These are phyloP conservation scores for Hypsopygia costalis DNA, from an alignment of 2,888 invertebrate genomes.

Conservation along the genomic window DNA sequence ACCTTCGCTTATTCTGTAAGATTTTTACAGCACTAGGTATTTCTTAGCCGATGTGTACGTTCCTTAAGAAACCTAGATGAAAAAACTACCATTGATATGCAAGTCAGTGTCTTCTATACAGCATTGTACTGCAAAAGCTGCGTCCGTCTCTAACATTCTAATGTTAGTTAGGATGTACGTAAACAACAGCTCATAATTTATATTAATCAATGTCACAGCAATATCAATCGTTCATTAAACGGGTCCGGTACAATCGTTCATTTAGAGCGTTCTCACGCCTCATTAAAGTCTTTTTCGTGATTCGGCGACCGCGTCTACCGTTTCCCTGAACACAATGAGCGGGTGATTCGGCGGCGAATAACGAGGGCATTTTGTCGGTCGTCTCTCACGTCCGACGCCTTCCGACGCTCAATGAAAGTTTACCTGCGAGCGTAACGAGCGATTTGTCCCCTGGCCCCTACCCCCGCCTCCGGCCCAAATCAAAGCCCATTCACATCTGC, in stretches of 20 bases:
- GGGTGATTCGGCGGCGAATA: slow-evolving; percentile 81
- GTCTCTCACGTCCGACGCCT: slow-evolving; percentile 80
- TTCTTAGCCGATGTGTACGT: too few species aligned
- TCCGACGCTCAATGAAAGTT: slow-evolving; percentile 81
- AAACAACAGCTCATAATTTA: slow-evolving; percentile 39
- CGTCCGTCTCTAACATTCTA: slow-evolving; percentile 8
- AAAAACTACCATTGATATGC: too few species aligned
- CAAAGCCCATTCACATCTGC: slow-evolving; percentile 82
- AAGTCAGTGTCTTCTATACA: not conserved
- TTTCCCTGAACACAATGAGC: slow-evolving; percentile 79
- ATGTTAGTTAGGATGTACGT: slow-evolving; percentile 20
- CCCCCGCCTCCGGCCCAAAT: slow-evolving; percentile 71
- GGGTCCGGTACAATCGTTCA: slow-evolving; percentile 71
- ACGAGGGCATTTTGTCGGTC: slow-evolving; percentile 80
- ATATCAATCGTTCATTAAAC: slow-evolving; percentile 74
- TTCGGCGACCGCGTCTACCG: slow-evolving; percentile 78
- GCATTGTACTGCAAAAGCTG: not conserved
- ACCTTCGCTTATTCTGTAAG: too few species aligned
- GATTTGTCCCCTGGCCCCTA: slow-evolving; percentile 77
- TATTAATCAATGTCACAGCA: slow-evolving; percentile 62
- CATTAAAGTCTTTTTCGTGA: slow-evolving; percentile 79
- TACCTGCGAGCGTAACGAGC: slow-evolving; percentile 81
- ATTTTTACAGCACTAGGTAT: too few species aligned
- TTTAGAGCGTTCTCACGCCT: slow-evolving; percentile 78
- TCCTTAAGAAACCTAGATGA: too few species aligned